These are phyloP conservation scores for Lasius platythorax DNA, from an alignment of 2,888 invertebrate genomes.

Conservation along the genomic window DNA sequence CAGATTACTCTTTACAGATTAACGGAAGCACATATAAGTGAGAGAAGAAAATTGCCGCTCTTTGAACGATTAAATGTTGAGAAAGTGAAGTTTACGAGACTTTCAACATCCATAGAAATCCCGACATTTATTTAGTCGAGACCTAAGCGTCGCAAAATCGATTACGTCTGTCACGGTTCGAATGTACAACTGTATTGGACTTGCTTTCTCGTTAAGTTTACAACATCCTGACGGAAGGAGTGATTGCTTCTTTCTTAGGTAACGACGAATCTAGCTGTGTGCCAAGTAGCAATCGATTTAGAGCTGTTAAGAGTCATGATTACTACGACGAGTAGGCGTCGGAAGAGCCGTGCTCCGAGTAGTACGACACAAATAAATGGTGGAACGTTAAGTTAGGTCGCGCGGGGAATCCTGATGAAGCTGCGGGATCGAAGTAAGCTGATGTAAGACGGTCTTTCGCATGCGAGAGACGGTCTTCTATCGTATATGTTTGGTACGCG, in stretches of 20 bases:
- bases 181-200: conserved; percentile 15
- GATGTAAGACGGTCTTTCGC: conserved; percentile 1
- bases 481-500: conserved; percentile 21
- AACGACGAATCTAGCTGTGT: conserved; percentile 16
- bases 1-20: neutral
- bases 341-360: neutral
- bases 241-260: conserved; percentile 34
- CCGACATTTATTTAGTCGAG: neutral
- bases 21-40: neutral
- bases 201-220: conserved; percentile 11
- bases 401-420: conserved; percentile 34
- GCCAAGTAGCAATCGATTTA: conserved; percentile 41
- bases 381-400: conserved; percentile 10
- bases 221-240: neutral
- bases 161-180: conserved; percentile 28
- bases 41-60: neutral
- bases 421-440: neutral
- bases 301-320: conserved; percentile 34
- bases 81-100: neutral
- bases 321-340: neutral
- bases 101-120: neutral
- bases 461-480: conserved; percentile 12
- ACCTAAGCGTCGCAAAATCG: conserved; percentile 30
- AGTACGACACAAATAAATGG: conserved; percentile 31
- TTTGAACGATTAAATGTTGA: neutral